Evolutionary conservation across 2,888 invertebrate species (phyloP).

Genomic region (Geotrupes spiniger): DNA sequence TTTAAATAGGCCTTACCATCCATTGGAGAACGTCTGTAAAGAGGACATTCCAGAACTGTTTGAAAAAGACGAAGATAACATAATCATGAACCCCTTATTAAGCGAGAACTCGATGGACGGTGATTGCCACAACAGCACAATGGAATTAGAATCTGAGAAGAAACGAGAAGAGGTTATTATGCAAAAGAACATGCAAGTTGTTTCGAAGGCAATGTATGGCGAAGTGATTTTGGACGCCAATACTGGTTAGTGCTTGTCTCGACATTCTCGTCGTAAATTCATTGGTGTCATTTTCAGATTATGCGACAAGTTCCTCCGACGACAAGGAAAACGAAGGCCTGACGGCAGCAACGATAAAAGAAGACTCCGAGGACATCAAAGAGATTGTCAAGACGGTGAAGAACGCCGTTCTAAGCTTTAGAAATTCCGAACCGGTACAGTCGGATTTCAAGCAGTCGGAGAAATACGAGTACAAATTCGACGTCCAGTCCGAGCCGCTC

Average conservation of each 20-base stretch:
- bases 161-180: conserved; percentile 19
- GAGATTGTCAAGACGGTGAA: conserved; percentile 34
- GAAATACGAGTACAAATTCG: no score
- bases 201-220: conserved; percentile 19
- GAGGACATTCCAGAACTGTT: conserved; percentile 11
- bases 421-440: conserved; percentile 1
- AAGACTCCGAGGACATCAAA: conserved; percentile 30
- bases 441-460: no score
- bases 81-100: conserved; percentile 13
- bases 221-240: conserved; percentile 13
- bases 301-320: conserved; percentile 10
- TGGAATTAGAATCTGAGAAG: conserved; percentile 3
- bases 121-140: conserved; percentile 1
- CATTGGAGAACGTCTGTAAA: conserved; percentile 14
- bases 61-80: conserved; percentile 13
- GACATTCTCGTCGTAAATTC: no score
- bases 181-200: conserved; percentile 19
- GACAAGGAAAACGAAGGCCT: conserved; percentile 21
- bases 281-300: no score
- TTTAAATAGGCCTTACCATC: conserved; percentile 11
- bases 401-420: conserved; percentile 28
- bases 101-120: conserved; percentile 9
- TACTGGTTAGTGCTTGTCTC: no score
- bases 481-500: no score
- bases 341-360: conserved; percentile 8